Base-by-base conservation (phyloP, 1,140 invertebrate species). In the Diuraphis noxia region DNA sequence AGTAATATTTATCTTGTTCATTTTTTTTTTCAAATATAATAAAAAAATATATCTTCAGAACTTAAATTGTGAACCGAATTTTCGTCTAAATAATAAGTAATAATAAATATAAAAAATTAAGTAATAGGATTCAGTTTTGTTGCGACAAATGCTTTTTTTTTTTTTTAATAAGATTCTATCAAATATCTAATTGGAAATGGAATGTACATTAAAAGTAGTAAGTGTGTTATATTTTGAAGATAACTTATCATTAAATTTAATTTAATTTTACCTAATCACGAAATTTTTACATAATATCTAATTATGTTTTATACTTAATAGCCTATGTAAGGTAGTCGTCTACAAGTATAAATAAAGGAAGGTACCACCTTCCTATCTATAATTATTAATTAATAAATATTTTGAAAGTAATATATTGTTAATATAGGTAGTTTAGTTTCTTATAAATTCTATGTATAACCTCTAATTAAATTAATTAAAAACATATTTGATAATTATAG, bases 151-250 rank as follows among this genome's bases (percentile, higher is more conserved):
- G n/a, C 34, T 25, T 81, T 25, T 25, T 25, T 81, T 25, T 25
- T 82, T n/a, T 84, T 41, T 30, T 3, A 41, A 30, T 43, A 46
- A 43, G 40, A 84, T 84, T n/a, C 41, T n/a, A 85, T 34, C 82
- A 40, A 85, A 43, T 85, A 72, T 72, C 30, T 72, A 85, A 85
- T 34, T 85, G 41, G 46, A 85, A 85, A 85, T 85, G 41, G 82
- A 19, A 34, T 85, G 34, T 34, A n/a, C 40, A 43, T 85, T 43
- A n/a, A 43, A 85, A 85, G 30, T 41, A 85, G 82, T 85, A 85
- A 85, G 82, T 85, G n/a, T 72, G 13, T 34, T 85, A 19, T 85
- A 85, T 43, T 85, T 30, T 43, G 2, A 19, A 38, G 10, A 25
- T 81, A 0, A 40, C 23, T 25, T 25, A 81, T 13, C 4, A 79